phyloP scores from a whole-genome alignment of 2,888 invertebrate genomes.

The Metacarcinus magister region DNA sequence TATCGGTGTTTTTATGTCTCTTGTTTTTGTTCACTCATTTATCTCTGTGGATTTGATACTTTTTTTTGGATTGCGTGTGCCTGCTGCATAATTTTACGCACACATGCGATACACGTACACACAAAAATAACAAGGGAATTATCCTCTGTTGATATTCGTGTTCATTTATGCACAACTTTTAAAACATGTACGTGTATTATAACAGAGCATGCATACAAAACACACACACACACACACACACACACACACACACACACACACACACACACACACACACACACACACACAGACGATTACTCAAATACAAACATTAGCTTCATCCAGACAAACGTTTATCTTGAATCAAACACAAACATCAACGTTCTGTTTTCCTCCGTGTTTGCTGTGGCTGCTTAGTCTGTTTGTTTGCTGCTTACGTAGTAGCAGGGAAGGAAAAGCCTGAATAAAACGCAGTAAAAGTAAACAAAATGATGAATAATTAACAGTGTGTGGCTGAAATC shows the following conservation, averaged over 20 bases:
- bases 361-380: background rate
- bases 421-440: conserved; percentile 1
- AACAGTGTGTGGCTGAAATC: background rate
- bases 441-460: background rate
- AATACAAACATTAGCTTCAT: background rate
- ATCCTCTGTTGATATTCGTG: background rate
- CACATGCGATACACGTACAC: background rate
- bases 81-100: background rate
- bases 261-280: conserved; percentile 40
- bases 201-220: background rate
- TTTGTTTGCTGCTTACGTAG: conserved; percentile 27
- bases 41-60: background rate
- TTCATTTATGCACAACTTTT: background rate
- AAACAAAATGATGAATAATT: background rate
- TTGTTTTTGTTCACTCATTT: background rate
- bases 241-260: conserved; percentile 40
- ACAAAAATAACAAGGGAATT: background rate
- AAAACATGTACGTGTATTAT: background rate
- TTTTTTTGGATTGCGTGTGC: background rate
- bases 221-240: background rate
- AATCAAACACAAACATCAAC: background rate
- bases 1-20: background rate
- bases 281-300: conserved; percentile 30
- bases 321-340: conserved; percentile 28
- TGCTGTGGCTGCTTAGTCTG: background rate